Evolutionary conservation across 2,113 vertebrate species (phyloP).

Genomic region (Lates calcarifer): DNA sequence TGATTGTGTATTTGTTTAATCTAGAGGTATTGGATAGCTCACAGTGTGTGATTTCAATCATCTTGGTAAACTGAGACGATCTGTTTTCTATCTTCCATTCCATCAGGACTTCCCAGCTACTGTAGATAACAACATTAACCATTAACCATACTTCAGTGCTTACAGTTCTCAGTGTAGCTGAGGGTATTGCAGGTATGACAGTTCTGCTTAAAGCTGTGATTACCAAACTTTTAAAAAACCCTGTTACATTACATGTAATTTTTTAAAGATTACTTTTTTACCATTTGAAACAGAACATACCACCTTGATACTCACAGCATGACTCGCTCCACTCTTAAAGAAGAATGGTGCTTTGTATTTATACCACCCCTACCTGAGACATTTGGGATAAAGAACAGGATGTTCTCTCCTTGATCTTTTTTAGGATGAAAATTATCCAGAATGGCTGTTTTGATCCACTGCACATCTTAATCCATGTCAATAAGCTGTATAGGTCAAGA

Average conservation of each 20-base stretch:
- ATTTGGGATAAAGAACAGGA: slow-evolving; percentile 2
- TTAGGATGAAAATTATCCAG: slow-evolving; percentile 7
- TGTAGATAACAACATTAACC: slow-evolving; percentile 28
- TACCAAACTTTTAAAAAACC: background rate
- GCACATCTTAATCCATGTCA: slow-evolving; percentile 34
- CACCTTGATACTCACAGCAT: background rate
- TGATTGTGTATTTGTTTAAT: slow-evolving; percentile 40
- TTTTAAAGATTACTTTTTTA: background rate
- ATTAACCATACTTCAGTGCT: background rate
- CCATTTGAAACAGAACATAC: background rate
- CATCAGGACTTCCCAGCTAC: slow-evolving; percentile 18
- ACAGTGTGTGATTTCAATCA: slow-evolving; percentile 41
- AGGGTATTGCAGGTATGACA: background rate
- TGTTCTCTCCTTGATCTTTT: slow-evolving; percentile 20
- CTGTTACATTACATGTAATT: background rate
- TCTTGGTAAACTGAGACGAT: slow-evolving; percentile 20
- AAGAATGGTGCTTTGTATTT: slow-evolving; percentile 4
- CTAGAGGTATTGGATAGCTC: slow-evolving; percentile 20
- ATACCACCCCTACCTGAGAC: background rate
- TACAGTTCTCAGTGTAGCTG: background rate
- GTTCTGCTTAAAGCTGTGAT: background rate
- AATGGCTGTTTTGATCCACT: slow-evolving; percentile 35
- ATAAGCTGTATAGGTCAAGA: slow-evolving; percentile 48
- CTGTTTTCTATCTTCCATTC: slow-evolving; percentile 21
- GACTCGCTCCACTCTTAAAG: background rate